Conservation (phyloP, 1,140 invertebrate species). For the Bombus confusus region DNA sequence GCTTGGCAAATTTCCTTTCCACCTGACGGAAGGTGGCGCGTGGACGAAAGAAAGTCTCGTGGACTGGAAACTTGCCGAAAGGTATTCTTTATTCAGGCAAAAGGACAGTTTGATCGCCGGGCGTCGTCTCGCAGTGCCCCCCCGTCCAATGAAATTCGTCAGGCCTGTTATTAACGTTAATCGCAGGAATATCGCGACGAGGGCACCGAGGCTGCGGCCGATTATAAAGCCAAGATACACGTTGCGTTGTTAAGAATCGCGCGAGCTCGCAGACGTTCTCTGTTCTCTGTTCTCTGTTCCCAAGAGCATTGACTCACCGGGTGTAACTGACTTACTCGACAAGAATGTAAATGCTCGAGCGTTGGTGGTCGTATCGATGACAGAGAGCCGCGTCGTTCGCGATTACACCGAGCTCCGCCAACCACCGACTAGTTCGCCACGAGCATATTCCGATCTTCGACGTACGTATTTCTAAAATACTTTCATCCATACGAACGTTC, state of each 20-base stretch:
- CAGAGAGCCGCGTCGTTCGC: slow-evolving; percentile 14
- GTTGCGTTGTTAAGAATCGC: neutral
- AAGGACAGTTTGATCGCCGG: neutral
- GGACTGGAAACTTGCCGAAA: neutral
- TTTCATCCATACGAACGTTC: no score
- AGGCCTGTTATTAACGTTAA: slow-evolving; percentile 4
- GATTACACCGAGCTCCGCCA: neutral
- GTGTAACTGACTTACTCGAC: slow-evolving; percentile 34
- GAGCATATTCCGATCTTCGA: neutral
- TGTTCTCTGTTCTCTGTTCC: neutral
- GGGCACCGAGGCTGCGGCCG: neutral
- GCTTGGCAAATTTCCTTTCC: neutral
- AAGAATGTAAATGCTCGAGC: slow-evolving; percentile 52
- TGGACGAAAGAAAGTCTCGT: neutral
- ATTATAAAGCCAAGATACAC: slow-evolving; percentile 10
- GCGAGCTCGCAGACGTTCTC: neutral
- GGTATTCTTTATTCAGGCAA: neutral
- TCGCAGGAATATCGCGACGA: neutral
- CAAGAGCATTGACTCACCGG: slow-evolving; percentile 29
- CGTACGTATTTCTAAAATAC: neutral
- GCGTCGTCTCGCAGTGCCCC: no score
- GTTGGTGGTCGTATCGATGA: slow-evolving; percentile 10
- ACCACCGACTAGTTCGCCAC: neutral
- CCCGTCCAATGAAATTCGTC: neutral
- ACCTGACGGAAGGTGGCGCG: no score